These are phyloP conservation scores for Aleiodes alternator DNA, from an alignment of 2,888 invertebrate species.

Conservation along the genomic window DNA sequence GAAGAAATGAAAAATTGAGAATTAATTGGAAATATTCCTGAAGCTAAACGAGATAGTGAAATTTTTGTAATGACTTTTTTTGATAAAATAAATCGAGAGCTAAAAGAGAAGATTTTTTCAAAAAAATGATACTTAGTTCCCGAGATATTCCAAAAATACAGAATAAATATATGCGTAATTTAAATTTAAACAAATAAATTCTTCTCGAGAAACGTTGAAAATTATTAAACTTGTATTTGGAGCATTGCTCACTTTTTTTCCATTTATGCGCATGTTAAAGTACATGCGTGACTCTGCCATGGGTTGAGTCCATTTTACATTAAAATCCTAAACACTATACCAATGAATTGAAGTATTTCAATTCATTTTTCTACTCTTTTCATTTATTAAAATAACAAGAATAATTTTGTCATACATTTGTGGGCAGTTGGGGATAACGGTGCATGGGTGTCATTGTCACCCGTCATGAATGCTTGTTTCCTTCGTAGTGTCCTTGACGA, in stretches of 20 bases:
- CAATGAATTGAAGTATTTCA: neutral
- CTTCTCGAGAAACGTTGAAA: neutral
- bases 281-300: neutral
- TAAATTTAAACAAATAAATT: neutral
- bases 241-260: conserved; percentile 32
- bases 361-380: no score
- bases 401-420: conserved; percentile 13
- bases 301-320: neutral
- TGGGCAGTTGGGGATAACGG: conserved; percentile 13
- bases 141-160: neutral
- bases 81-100: neutral
- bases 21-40: no score
- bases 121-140: no score
- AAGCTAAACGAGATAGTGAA: no score
- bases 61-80: neutral
- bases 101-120: neutral
- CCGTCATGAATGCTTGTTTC: conserved; percentile 27
- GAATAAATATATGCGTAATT: neutral
- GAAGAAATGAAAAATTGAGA: neutral
- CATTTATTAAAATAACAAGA: no score
- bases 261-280: conserved; percentile 34
- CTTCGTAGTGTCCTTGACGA: conserved; percentile 41
- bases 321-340: neutral
- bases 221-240: conserved; percentile 48
- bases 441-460: conserved; percentile 30